Conservation (phyloP, 2,797 vertebrate species). For the Muscicapa comitata region DNA sequence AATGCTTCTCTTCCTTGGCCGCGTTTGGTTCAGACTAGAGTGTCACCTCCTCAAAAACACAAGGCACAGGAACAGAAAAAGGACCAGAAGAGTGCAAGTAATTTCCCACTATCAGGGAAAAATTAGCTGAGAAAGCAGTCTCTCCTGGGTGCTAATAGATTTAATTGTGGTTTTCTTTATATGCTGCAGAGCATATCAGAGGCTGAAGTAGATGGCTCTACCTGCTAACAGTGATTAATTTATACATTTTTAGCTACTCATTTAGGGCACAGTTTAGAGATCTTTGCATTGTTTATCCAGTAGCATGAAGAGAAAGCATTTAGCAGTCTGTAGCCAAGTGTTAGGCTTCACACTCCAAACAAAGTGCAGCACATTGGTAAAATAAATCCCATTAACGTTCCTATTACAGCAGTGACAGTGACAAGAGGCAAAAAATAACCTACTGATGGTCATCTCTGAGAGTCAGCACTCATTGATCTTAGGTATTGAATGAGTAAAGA, state of each 20-base stretch:
- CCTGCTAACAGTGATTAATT: not conserved
- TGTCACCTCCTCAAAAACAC: not conserved
- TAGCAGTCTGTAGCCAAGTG: not conserved
- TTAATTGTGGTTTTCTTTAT: not conserved
- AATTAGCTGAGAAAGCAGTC: not conserved
- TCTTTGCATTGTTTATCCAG: not conserved
- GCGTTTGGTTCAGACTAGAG: not conserved
- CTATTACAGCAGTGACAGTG: not conserved
- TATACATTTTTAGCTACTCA: not conserved
- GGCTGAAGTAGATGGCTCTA: not conserved
- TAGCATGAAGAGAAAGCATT: not conserved
- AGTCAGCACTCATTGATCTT: not conserved
- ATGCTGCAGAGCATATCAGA: not conserved
- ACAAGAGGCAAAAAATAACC: not conserved
- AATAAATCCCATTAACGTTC: not conserved
- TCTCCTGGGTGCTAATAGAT: not conserved
- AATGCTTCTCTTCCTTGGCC: not conserved
- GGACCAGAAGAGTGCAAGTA: not conserved
- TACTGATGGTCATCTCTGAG: not conserved
- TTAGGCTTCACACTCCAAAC: not conserved
- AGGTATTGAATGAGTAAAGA: not conserved
- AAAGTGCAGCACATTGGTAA: not conserved
- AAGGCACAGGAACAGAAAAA: not conserved
- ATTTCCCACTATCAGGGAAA: not conserved
- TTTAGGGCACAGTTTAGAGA: not conserved